Base-by-base conservation (phyloP, 2,888 invertebrate species). In the Exocentrus adspersus region DNA sequence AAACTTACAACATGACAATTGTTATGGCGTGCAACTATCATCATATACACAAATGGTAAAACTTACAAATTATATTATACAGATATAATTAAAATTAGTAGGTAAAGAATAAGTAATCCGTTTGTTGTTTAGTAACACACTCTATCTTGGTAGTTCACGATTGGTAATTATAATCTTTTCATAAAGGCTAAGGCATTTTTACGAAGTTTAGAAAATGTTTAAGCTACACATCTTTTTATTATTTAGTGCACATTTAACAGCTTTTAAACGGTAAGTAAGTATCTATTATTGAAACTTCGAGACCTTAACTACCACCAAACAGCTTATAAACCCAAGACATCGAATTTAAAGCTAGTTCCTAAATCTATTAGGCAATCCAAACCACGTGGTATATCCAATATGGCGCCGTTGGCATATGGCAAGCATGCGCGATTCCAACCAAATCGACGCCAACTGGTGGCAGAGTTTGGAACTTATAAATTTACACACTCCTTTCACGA, bases 1-100 rank as follows among this genome's bases (percentile, higher is more conserved):
- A 30, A 5, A 10, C 48, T 58, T 48, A 30, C 32, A 5, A 43
- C 48, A 58, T 58, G 58, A 64, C 56, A 56, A 56, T 24, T 61
- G 54, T 60, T 42, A 64, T 64, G 64, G 64, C 60, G 56, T 59
- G 48, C 37, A 52, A 20, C 61, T 50, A 62, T 62, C 58, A 37
- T 37, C 10, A 65, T 61, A 62, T 65, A 65, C 53, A 65, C 48
- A 62, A 62, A 28, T 21, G 28, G 21, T 16, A 58, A 42, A 60
- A 67, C 9, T 59, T 68, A 65, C 65, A 68, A 64, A 58, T 53
- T 65, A 68, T 65, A 62, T n/a, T n/a, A n/a, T n/a, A n/a, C n/a
- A n/a, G n/a, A n/a, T 68, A 68, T 65, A 68, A 60, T 61, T 60
- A 61, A 65, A 62, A 62, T 59, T 60, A 60, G 14, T 53, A 53